Conservation (phyloP, 2,888 invertebrate genomes). For the Hyposoter didymator region DNA sequence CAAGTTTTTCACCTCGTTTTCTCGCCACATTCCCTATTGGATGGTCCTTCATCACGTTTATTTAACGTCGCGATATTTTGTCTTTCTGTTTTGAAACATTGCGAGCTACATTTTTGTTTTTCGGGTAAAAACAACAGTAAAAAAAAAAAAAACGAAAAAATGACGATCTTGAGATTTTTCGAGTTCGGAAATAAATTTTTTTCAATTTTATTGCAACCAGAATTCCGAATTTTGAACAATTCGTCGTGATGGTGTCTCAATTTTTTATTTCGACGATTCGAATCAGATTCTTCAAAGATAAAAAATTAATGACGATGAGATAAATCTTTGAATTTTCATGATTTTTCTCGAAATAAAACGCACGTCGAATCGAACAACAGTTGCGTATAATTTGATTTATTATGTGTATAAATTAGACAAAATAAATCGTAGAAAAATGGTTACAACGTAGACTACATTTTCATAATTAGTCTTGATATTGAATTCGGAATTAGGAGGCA, state of each 20-base stretch:
- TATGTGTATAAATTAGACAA: neutral
- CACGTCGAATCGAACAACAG: slow-evolving; percentile 1
- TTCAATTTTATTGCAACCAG: neutral
- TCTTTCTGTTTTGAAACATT: neutral
- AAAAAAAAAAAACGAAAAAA: neutral
- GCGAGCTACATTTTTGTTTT: neutral
- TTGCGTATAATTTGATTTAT: neutral
- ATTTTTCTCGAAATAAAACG: neutral
- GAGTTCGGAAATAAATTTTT: neutral
- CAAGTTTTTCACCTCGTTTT: neutral
- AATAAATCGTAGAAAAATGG: slow-evolving; percentile 32
- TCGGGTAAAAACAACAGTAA: neutral
- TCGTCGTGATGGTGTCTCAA: neutral
- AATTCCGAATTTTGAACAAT: neutral
- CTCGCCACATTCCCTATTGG: neutral
- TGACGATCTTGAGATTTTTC: neutral
- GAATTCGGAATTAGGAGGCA: slow-evolving; percentile 65
- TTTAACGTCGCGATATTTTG: neutral
- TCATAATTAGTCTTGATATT: slow-evolving; percentile 68
- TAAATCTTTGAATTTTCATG: neutral
- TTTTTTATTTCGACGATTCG: neutral
- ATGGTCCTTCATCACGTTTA: neutral
- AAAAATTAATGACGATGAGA: neutral
- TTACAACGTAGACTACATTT: slow-evolving; percentile 41
- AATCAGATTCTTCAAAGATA: neutral